phyloP scores from a whole-genome alignment of 2,797 vertebrate genomes.

The Gouania willdenowi region DNA sequence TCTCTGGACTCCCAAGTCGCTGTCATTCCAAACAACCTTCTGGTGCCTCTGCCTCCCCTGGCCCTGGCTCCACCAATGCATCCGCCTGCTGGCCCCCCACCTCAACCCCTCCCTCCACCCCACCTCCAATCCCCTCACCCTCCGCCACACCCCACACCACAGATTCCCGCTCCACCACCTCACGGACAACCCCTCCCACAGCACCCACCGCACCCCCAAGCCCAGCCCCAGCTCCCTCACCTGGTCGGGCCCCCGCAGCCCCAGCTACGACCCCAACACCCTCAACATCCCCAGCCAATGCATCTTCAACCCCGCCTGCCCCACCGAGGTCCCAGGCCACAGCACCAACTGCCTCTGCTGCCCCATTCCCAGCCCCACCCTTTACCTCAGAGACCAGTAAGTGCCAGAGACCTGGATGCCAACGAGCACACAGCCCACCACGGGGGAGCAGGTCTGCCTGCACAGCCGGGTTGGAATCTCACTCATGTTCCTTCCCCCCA shows the following conservation, averaged over 20 bases:
- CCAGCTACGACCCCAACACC: constrained; percentile 46
- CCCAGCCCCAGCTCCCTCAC: constrained; percentile 53
- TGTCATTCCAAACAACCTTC: constrained; percentile 85
- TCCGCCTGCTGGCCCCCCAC: constrained; percentile 51
- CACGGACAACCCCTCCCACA: constrained; percentile 46
- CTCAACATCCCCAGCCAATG: constrained; percentile 51
- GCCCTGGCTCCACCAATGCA: constrained; percentile 60
- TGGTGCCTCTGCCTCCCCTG: constrained; percentile 84
- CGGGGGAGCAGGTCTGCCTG: constrained; percentile 57
- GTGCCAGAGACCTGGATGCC: constrained; percentile 90
- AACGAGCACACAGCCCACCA: constrained; percentile 84
- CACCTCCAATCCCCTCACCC: constrained; percentile 63
- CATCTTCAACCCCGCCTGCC: constrained; percentile 59
- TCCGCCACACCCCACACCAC: constrained; percentile 48
- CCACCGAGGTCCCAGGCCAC: constrained; percentile 71
- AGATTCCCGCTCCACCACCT: constrained; percentile 42
- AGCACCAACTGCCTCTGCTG: constrained; percentile 76
- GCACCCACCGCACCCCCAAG: constrained; percentile 67
- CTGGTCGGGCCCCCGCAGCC: constrained; percentile 41
- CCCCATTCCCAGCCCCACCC: constrained; percentile 74
- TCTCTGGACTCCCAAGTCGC: constrained; percentile 85
- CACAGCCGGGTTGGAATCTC: constrained; percentile 85
- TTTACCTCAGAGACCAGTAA: constrained; percentile 88
- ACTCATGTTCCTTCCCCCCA: constrained; percentile 65
- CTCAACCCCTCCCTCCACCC: constrained; percentile 45